phyloP scores from a whole-genome alignment of 2,888 invertebrate genomes.

The Endotricha flammealis region DNA sequence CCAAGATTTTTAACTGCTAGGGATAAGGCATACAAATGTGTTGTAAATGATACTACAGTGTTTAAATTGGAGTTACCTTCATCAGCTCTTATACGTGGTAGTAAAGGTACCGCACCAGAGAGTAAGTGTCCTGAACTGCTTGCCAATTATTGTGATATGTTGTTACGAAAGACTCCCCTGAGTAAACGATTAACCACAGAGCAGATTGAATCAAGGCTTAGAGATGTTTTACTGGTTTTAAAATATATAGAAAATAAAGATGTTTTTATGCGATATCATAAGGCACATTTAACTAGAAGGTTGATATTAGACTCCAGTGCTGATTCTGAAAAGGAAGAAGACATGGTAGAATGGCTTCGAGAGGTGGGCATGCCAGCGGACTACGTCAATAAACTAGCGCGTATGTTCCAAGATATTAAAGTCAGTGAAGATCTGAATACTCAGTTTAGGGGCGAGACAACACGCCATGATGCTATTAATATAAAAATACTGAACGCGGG shows the following conservation, averaged over 20 bases:
- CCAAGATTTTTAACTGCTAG: constrained; percentile 97
- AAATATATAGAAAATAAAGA: constrained; percentile 99
- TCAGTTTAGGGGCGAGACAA: constrained; percentile 91
- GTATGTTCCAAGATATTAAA: constrained; percentile 99
- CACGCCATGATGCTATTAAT: constrained; percentile 92
- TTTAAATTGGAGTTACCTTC: constrained; percentile 84
- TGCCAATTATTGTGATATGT: constrained; percentile 99
- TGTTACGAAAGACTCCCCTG: constrained; percentile 95
- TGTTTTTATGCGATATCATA: constrained; percentile 99
- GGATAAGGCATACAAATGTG: constrained; percentile 98
- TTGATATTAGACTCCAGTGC: constrained; percentile 98
- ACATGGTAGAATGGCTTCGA: constrained; percentile 98
- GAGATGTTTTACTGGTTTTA: constrained; percentile 95
- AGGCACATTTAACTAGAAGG: constrained; percentile 95
- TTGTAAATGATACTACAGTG: constrained; percentile 98
- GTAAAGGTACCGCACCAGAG: constrained; percentile 88
- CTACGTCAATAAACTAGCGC: constrained; percentile 97
- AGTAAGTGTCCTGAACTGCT: constrained; percentile 99
- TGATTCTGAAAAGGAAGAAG: constrained; percentile 99
- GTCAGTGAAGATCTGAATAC: constrained; percentile 97
- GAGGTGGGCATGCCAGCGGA: constrained; percentile 99
- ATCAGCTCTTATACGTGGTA: constrained; percentile 79
- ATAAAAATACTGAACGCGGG: constrained; percentile 99
- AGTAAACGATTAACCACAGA: constrained; percentile 97
- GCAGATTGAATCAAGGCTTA: constrained; percentile 95